Evolutionary conservation across 2,888 invertebrate genomes (phyloP).

Genomic region (Agonopterix heracliana): DNA sequence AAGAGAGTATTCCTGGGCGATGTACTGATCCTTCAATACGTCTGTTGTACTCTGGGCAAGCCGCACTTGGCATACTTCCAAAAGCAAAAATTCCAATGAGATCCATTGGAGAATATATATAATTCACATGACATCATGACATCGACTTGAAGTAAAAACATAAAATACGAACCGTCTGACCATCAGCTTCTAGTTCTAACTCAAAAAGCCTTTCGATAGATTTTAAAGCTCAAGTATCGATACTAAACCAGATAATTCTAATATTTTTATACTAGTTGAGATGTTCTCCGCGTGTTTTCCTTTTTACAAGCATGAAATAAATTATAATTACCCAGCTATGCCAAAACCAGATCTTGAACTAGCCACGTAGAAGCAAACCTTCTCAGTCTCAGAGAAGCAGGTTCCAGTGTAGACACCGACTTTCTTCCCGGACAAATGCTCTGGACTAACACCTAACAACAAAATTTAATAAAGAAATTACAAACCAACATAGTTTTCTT

Average conservation of each 20-base stretch:
- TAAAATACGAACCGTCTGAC: not conserved
- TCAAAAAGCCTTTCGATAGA: not conserved
- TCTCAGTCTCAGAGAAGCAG: slow-evolving; percentile 78
- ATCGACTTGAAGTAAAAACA: no score
- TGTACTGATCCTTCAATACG: not conserved
- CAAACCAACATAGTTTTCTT: no score
- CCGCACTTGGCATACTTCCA: not conserved
- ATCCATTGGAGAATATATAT: no score
- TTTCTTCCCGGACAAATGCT: slow-evolving; percentile 66
- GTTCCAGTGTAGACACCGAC: slow-evolving; percentile 61
- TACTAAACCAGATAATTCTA: not conserved
- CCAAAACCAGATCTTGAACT: slow-evolving; percentile 32
- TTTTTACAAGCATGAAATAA: not conserved
- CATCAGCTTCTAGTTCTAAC: not conserved
- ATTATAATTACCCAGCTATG: slow-evolving; percentile 34
- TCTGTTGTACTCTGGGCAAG: not conserved
- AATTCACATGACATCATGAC: no score
- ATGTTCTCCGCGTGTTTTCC: not conserved
- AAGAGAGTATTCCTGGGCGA: not conserved
- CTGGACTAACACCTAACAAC: slow-evolving; percentile 75
- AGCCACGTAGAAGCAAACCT: slow-evolving; percentile 52
- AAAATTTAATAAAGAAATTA: no score
- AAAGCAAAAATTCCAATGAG: not conserved
- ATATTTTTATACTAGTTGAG: not conserved
- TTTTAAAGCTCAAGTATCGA: not conserved